Base-by-base conservation (phyloP, 2,113 vertebrate species). In the Sander lucioperca region DNA sequence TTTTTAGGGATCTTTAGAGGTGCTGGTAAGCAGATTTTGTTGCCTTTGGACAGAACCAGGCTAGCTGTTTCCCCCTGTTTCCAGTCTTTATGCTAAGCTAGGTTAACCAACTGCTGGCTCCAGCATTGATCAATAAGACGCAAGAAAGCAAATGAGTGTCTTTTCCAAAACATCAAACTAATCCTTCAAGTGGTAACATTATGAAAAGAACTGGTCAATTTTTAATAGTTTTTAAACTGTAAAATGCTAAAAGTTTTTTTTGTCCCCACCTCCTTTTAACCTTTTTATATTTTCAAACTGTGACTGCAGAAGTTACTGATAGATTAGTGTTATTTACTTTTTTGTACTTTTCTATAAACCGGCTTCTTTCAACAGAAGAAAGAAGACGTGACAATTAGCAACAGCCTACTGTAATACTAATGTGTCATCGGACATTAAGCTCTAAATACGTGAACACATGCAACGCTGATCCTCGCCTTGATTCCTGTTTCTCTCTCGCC, bases 401-500 rank as follows among this genome's bases (percentile, higher is more conserved):
- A 54, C 39, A 21, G 58, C 23, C 11, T 19, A 39, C 50, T 77
- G 63, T 67, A 27, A 68, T 47, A 64, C 69, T 53, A 51, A 73
- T 18, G 13, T 74, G n/a, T 15, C 18, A 77, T 12, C 23, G 76
- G 54, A 79, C 66, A 79, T n/a, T 66, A 48, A 66, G 83, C 51
- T 75, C 30, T 45, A 83, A 73, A 71, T 36, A 48, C 6, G 12
- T 30, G 9, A 68, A 72, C 9, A 45, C 62, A 62, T 0, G 4
- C 19, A 0, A 11, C 72, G n/a, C 59, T 45, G 53, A 69, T 54
- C 65, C 50, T 6, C 3, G 2, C 65, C 70, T 80, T 76, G 36
- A 79, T 61, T 85, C 45, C 63, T 72, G 61, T 77, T 80, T 70
- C 51, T 61, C 66, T 79, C 72, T 71, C n/a, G 2, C 39, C 79